These are phyloP conservation scores for Reticulitermes lucifugus DNA, from an alignment of 2,888 invertebrate genomes.

Conservation along the genomic window DNA sequence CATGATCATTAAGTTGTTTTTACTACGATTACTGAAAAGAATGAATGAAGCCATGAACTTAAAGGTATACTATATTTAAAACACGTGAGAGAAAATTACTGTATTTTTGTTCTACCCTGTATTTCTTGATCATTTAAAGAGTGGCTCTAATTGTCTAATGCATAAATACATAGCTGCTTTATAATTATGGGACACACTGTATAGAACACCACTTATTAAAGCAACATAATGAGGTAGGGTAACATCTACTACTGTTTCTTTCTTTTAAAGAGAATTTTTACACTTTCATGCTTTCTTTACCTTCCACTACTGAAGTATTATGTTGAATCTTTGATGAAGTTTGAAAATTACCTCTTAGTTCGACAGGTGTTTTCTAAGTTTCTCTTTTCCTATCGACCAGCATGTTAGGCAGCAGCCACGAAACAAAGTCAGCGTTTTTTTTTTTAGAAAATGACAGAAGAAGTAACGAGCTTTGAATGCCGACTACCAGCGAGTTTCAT, in stretches of 20 bases:
- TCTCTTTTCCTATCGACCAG: neutral
- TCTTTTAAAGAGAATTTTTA: neutral
- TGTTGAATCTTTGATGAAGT: neutral
- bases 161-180: neutral
- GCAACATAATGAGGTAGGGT: neutral
- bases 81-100: neutral
- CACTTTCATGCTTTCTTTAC: neutral
- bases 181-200: neutral
- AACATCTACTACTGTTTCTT: neutral
- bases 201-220: neutral
- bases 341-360: neutral
- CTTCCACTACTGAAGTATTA: neutral
- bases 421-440: neutral
- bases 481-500: neutral
- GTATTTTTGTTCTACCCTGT: neutral
- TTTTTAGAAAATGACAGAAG: constrained; percentile 1
- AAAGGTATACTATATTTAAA: neutral
- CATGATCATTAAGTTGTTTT: neutral
- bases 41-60: neutral
- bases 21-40: neutral
- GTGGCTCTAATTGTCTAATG: neutral
- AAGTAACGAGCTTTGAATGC: neutral
- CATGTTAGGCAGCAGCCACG: neutral
- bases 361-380: neutral
- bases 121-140: neutral